phyloP scores from a whole-genome alignment of 2,113 vertebrate species.

The Piaya cayana region DNA sequence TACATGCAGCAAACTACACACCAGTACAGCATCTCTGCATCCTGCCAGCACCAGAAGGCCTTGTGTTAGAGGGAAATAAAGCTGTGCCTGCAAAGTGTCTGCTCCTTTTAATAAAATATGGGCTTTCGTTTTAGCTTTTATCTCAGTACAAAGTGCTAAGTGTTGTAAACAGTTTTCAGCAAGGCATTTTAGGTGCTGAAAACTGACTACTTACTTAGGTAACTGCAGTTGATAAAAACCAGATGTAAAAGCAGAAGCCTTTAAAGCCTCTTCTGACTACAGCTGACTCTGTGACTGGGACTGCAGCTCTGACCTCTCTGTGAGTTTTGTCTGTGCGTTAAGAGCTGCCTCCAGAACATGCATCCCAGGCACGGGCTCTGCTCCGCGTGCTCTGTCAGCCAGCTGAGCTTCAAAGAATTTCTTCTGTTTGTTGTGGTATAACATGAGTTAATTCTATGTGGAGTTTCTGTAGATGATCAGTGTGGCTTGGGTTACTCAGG shows the following conservation, averaged over 20 bases:
- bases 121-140: neutral
- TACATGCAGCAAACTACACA: neutral
- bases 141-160: conserved; percentile 21
- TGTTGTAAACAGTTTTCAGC: conserved; percentile 48
- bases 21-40: neutral
- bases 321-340: neutral
- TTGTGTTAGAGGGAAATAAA: neutral
- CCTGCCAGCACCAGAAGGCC: neutral
- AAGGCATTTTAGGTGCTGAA: neutral
- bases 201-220: neutral
- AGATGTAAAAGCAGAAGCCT: neutral
- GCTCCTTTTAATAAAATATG: neutral
- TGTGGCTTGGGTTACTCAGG: neutral
- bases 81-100: neutral
- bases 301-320: neutral
- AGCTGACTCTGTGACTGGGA: neutral
- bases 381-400: fast-evolving
- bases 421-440: fast-evolving
- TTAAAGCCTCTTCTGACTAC: neutral
- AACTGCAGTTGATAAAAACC: neutral
- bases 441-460: fast-evolving
- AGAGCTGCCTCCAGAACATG: neutral
- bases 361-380: neutral
- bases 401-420: neutral
- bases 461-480: neutral